Conservation (phyloP, 2,113 vertebrate species). For the Pachyramphus minor region DNA sequence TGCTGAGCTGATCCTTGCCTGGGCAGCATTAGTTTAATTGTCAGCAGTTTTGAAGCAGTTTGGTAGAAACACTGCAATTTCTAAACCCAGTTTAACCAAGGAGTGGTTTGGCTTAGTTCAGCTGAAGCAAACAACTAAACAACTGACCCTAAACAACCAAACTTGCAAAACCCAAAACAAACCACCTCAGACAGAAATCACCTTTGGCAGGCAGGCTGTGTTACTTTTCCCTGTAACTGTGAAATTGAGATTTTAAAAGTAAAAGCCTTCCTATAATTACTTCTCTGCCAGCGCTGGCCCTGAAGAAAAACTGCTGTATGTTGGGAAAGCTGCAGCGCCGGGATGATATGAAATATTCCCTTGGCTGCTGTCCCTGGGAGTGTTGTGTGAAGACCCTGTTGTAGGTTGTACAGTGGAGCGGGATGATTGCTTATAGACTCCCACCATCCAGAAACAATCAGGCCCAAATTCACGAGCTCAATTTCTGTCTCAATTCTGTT, state of each 20-base stretch:
- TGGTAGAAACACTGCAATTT: not conserved
- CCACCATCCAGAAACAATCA: not conserved
- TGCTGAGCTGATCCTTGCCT: not conserved
- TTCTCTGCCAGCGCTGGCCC: not conserved
- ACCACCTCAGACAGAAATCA: not conserved
- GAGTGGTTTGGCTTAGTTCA: not conserved
- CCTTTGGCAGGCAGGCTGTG: rapidly evolving
- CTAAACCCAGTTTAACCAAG: not conserved
- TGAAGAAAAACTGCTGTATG: not conserved
- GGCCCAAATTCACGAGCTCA: not conserved
- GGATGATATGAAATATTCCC: not conserved
- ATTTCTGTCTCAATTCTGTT: not conserved
- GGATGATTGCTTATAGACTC: not conserved
- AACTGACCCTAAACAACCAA: not conserved
- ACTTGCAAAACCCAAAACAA: not conserved
- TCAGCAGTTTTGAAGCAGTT: not conserved
- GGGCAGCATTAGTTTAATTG: not conserved
- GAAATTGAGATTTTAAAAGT: not conserved
- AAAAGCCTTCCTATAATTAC: not conserved
- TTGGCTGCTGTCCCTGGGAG: not conserved
- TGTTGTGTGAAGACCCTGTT: rapidly evolving
- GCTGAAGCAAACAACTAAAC: not conserved
- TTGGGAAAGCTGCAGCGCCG: not conserved
- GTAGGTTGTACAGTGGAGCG: not conserved
- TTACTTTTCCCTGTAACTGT: not conserved